Evolutionary conservation across 1,140 invertebrate genomes (phyloP), one percentile per base, ranked within the genome.

Genomic region (Rhyzopertha dominica): DNA sequence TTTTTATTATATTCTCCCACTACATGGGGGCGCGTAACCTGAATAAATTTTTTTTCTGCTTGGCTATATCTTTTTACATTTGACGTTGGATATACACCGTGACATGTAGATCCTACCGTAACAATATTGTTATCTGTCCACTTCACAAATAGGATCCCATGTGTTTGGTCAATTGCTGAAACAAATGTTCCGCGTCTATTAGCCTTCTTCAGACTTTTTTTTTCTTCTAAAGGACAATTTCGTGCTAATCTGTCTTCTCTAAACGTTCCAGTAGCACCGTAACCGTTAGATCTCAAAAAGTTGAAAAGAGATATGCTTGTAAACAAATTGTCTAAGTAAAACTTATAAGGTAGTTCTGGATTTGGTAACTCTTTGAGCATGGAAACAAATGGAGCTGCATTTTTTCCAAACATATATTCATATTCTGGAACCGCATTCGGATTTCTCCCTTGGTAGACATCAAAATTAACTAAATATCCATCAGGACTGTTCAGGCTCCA

Each of bases 121-220:
- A n/a, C n/a, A n/a, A n/a, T n/a, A n/a, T 47, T 53, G 52, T 61
- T 63, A 29, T 65, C 59, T 22, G 53, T 44, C 53, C 60, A 63
- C 24, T 47, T 28, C 10, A 60, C 49, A 18, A 61, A 17, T n/a
- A 59, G 48, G 29, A 56, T 53, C 10, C 45, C 45, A 47, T 47
- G 43, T 18, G 35, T 32, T 26, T 14, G n/a, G 22, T 53, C 49
- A 13, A 49, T 22, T 9, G 29, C 16, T 9, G 10, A 47, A 14
- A 24, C 2, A 26, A 32, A 42, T 30, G 32, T 13, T 26, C 49
- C 44, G 12, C 49, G 12, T 17, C 12, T 14, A 8, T 38, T 24
- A 26, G 42, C 40, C 36, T 48, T 47, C 26, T 49, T 49, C 19
- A 54, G 30, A 28, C 22, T 30, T 35, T 48, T 49, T 36, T 52